Conservation (phyloP, 2,888 invertebrate species). For the Eustalomyia histrio region DNA sequence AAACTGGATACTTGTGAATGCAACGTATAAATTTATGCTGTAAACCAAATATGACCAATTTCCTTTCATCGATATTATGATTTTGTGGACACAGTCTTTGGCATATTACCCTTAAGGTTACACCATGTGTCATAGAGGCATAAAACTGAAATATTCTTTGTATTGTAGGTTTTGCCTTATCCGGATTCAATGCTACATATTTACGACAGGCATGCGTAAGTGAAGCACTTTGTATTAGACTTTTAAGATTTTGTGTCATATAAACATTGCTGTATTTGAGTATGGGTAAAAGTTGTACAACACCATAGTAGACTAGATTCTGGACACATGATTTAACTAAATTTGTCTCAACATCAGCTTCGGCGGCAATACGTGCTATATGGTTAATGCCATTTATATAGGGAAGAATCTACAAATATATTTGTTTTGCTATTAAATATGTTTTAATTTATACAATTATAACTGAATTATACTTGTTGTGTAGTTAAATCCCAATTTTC, state of each 20-base stretch:
- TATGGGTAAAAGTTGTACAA: constrained; percentile 87
- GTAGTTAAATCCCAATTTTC: constrained; percentile 97
- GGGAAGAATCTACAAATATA: constrained; percentile 81
- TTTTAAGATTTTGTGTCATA: constrained; percentile 87
- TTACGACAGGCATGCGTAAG: constrained; percentile 86
- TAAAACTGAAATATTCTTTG: constrained; percentile 81
- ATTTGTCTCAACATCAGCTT: constrained; percentile 95
- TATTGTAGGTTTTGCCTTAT: constrained; percentile 75
- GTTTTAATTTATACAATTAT: not conserved
- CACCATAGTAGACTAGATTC: constrained; percentile 90
- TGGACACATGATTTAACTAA: constrained; percentile 96
- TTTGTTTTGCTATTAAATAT: not conserved
- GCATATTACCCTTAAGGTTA: constrained; percentile 86
- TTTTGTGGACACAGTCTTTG: constrained; percentile 84
- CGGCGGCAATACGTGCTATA: constrained; percentile 91
- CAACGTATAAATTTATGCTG: constrained; percentile 83
- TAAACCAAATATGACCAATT: constrained; percentile 82
- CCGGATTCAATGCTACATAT: constrained; percentile 77
- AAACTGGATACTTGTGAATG: constrained; percentile 81
- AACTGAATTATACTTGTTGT: constrained; percentile 85
- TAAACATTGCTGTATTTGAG: constrained; percentile 93
- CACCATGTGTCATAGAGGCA: constrained; percentile 85
- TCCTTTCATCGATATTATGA: constrained; percentile 79
- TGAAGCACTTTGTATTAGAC: constrained; percentile 84
- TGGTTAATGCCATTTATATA: constrained; percentile 96